These are phyloP conservation scores for Melanotaenia trifasciata DNA, from an alignment of 2,797 vertebrate genomes.

Conservation along the genomic window DNA sequence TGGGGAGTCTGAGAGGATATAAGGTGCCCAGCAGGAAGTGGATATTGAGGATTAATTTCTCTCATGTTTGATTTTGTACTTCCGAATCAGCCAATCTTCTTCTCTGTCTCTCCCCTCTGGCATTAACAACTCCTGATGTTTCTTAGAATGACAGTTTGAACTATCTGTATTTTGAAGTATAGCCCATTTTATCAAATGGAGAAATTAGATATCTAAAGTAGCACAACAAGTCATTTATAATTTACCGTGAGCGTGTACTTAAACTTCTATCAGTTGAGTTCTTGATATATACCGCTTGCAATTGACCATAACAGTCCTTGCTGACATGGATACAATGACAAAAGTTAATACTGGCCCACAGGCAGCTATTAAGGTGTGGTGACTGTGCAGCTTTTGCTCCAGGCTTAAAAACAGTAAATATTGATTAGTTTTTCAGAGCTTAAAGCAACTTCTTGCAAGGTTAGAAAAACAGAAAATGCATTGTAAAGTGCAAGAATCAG, in stretches of 20 bases:
- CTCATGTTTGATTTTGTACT: slow-evolving; percentile 75
- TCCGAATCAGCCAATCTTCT: slow-evolving; percentile 56
- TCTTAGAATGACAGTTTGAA: slow-evolving; percentile 41
- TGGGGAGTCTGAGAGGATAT: slow-evolving; percentile 82
- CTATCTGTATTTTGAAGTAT: slow-evolving; percentile 37
- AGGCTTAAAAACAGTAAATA: slow-evolving; percentile 65
- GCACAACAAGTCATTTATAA: slow-evolving; percentile 10
- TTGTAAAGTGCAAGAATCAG: slow-evolving; percentile 38
- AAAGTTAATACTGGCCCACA: slow-evolving; percentile 50
- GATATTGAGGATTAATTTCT: slow-evolving; percentile 85
- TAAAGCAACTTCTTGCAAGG: slow-evolving; percentile 37
- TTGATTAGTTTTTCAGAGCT: slow-evolving; percentile 55
- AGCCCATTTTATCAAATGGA: slow-evolving; percentile 15
- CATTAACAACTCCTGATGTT: slow-evolving; percentile 58
- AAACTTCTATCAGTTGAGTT: slow-evolving; percentile 28
- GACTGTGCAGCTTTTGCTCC: slow-evolving; percentile 60
- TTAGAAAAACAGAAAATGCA: slow-evolving; percentile 48
- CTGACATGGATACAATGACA: slow-evolving; percentile 53
- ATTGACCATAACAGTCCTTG: slow-evolving; percentile 37
- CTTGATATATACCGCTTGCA: slow-evolving; percentile 49
- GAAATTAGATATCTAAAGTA: slow-evolving; percentile 3
- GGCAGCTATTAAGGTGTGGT: slow-evolving; percentile 65
- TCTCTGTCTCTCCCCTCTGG: slow-evolving; percentile 50
- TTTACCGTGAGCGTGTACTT: slow-evolving; percentile 8
- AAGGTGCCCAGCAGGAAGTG: slow-evolving; percentile 82